Conservation (phyloP, 2,797 vertebrate genomes). For the Eulemur rubriventer region DNA sequence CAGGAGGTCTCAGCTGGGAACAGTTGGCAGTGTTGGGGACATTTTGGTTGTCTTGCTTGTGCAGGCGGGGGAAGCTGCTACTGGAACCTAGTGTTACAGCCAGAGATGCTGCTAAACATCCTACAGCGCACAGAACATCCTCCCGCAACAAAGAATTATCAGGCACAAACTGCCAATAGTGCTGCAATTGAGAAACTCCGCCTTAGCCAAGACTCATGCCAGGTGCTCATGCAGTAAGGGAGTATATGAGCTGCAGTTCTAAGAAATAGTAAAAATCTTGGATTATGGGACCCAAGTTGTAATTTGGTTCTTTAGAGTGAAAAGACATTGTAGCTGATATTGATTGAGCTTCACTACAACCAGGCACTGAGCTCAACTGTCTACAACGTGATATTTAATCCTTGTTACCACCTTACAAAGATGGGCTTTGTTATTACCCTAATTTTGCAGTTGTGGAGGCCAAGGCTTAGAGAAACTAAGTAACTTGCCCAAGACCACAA, state of each 20-base stretch:
- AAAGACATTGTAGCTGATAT: not conserved
- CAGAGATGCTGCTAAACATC: not conserved
- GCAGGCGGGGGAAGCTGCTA: not conserved
- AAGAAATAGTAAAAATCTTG: not conserved
- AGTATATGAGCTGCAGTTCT: not conserved
- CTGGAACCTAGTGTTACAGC: not conserved
- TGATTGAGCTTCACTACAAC: not conserved
- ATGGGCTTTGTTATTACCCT: not conserved
- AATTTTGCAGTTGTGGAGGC: not conserved
- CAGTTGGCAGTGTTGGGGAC: not conserved
- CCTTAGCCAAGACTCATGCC: not conserved
- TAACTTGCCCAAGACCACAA: not conserved
- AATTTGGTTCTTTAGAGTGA: not conserved
- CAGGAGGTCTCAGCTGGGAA: not conserved
- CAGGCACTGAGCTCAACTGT: not conserved
- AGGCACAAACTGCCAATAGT: not conserved
- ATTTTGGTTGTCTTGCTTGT: not conserved
- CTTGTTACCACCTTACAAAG: not conserved
- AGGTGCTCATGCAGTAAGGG: rapidly evolving
- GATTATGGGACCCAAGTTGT: not conserved
- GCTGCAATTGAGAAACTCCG: not conserved
- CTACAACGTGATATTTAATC: not conserved
- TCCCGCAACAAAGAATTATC: not conserved
- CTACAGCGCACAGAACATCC: not conserved
- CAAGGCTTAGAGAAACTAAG: not conserved